Percentiles rank a stretch among this genome's conserved stretches.
These are phyloP conservation scores for Drosophila lini DNA, from an alignment of 1,140 invertebrate species.

Conservation along the genomic window DNA sequence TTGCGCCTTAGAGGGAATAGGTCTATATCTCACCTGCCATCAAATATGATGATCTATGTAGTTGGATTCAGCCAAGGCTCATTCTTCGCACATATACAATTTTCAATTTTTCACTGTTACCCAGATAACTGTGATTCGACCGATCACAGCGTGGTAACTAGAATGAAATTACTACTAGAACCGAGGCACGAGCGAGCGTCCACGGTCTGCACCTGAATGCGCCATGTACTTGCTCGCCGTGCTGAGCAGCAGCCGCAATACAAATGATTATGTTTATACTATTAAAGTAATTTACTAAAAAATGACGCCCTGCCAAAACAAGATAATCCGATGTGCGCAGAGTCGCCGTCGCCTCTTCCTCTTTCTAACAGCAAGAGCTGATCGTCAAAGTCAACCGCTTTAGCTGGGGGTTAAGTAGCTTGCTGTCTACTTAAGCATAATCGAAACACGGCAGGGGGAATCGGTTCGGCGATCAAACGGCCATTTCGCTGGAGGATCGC, in stretches of 20 bases:
- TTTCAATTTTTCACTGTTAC: slow-evolving; percentile 79
- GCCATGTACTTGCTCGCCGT: slow-evolving; percentile 40
- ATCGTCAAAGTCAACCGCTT: slow-evolving; percentile 79
- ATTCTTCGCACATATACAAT: slow-evolving; percentile 60
- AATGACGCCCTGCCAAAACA: slow-evolving; percentile 71
- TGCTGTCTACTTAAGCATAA: slow-evolving; percentile 80
- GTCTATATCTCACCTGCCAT: slow-evolving; percentile 6
- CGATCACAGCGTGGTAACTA: slow-evolving; percentile 57
- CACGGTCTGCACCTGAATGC: slow-evolving; percentile 22
- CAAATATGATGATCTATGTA: not conserved
- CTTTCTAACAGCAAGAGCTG: slow-evolving; percentile 15
- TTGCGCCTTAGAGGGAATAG: not conserved
- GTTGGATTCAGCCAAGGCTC: not conserved
- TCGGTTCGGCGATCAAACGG: slow-evolving; percentile 21
- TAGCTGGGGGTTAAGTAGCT: slow-evolving; percentile 80
- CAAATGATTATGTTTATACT: slow-evolving; percentile 83
- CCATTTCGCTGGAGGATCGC: slow-evolving; percentile 28
- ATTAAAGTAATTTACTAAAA: slow-evolving; percentile 82
- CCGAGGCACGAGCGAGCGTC: slow-evolving; percentile 48
- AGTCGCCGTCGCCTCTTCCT: slow-evolving; percentile 9
- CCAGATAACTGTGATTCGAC: slow-evolving; percentile 74
- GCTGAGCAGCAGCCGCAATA: slow-evolving; percentile 67
- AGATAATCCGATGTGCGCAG: slow-evolving; percentile 49
- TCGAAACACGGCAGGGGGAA: slow-evolving; percentile 60
- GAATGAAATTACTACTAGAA: slow-evolving; percentile 63